These are phyloP conservation scores for Botia kubotai DNA, from an alignment of 2,797 vertebrate species.

Conservation along the genomic window DNA sequence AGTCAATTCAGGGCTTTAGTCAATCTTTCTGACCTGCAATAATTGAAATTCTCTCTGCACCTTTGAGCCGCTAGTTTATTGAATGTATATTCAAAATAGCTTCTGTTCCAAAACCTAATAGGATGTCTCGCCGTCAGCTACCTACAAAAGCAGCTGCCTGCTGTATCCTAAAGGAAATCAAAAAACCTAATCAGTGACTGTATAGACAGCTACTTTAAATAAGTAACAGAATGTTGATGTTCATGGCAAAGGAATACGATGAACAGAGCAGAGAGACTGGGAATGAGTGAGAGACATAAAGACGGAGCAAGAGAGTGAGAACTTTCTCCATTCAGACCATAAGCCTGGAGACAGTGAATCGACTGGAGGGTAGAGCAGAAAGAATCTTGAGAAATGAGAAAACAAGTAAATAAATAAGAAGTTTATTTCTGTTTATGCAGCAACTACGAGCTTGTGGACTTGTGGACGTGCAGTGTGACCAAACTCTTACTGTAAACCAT, in stretches of 20 bases:
- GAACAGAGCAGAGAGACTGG: constrained; percentile 15
- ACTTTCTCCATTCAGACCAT: background rate
- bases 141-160: background rate
- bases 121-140: background rate
- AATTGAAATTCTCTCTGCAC: background rate
- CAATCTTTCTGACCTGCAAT: background rate
- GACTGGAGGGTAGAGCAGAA: background rate
- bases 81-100: background rate
- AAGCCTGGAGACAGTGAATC: background rate
- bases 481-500: too few species aligned
- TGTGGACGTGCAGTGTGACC: too few species aligned
- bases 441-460: background rate
- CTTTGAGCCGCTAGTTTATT: background rate
- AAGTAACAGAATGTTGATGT: background rate
- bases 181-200: background rate
- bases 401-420: background rate
- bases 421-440: background rate
- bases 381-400: too few species aligned
- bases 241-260: background rate
- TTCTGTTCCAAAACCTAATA: background rate
- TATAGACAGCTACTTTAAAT: background rate
- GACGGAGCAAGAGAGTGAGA: background rate
- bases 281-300: background rate
- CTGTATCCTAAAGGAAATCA: background rate
- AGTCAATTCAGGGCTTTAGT: background rate